phyloP scores from a whole-genome alignment of 2,113 vertebrate species.

The Ictidomys tridecemlineatus region DNA sequence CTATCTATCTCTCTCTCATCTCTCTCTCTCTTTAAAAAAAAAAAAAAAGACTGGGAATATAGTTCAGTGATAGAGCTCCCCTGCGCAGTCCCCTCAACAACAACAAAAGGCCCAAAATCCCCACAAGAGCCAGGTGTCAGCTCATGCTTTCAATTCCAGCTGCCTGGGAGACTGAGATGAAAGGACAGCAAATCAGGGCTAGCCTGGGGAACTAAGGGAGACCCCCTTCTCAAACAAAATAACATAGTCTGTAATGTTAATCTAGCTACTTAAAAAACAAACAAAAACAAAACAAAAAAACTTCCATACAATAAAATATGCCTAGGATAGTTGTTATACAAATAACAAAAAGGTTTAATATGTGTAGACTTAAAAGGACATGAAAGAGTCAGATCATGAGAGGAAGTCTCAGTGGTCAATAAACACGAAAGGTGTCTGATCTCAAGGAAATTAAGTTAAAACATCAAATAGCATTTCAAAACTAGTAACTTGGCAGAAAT shows the following conservation, averaged over 20 bases:
- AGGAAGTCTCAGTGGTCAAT: neutral
- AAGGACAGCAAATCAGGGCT: neutral
- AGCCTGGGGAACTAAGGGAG: neutral
- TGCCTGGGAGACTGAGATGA: neutral
- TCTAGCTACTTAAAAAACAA: slow-evolving; percentile 24
- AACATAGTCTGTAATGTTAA: neutral
- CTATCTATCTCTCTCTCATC: too few species aligned
- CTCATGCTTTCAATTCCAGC: neutral
- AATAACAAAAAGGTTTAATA: neutral
- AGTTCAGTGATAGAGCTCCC: neutral
- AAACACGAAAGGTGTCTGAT: neutral
- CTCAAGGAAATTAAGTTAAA: slow-evolving; percentile 42
- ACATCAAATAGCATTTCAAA: slow-evolving; percentile 36
- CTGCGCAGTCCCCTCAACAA: neutral
- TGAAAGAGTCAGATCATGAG: neutral
- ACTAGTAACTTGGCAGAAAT: slow-evolving; percentile 5
- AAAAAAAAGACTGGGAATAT: neutral
- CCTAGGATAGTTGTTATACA: neutral
- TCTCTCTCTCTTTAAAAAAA: too few species aligned
- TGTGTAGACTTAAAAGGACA: neutral
- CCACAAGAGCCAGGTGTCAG: neutral
- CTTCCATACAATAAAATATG: neutral
- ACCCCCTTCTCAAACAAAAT: neutral
- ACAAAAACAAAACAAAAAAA: neutral
- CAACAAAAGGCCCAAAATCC: too few species aligned